Base-by-base conservation (phyloP, 1,140 invertebrate genomes). In the Magallana ariakensis region DNA sequence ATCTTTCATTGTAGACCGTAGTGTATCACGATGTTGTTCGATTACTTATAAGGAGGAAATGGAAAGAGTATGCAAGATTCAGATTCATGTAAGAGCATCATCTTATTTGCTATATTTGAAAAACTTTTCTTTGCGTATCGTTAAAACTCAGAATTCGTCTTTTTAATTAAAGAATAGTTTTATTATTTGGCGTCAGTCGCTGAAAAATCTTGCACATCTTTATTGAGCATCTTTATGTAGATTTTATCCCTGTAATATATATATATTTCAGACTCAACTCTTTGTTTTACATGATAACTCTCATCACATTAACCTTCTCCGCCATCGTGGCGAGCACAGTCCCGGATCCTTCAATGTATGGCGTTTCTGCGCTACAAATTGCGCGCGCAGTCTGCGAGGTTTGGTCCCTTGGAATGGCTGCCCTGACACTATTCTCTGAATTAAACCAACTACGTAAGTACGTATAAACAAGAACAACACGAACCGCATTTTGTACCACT, bases 361-460 rank as follows among this genome's bases (percentile, higher is more conserved):
- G 89, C 6, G 19, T 70, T 26, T 83, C 80, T 7, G 84, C 90
- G 0, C 54, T 93, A 19, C 91, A 93, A 15, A 84, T 90, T 16
- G 87, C 89, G 6, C 85, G 93, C 1, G 93, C 87, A 11, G 91
- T 92, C 10, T 87, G 90, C 46, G 93, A 93, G 80, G 60, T 86
- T 2, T 88, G 90, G 62, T 88, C 88, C 2, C 53, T 88, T 46
- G 26, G 88, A 11, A 89, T 90, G 86, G 90, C 88, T 13, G 26
- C 87, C 2, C 8, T 90, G 2, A 92, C 91, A 6, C 81, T 92
- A 16, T 53, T 91, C 8, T 80, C 91, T 56, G 93, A 93, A 87
- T n/a, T 92, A 9, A 92, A 92, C 75, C 93, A 93, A 86, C 80
- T 93, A 8, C 88, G 90, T 82, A 92, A 90, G 93, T 93, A 87